Base-by-base conservation (phyloP, 2,888 invertebrate species). In the Odontocolon sp. region DNA sequence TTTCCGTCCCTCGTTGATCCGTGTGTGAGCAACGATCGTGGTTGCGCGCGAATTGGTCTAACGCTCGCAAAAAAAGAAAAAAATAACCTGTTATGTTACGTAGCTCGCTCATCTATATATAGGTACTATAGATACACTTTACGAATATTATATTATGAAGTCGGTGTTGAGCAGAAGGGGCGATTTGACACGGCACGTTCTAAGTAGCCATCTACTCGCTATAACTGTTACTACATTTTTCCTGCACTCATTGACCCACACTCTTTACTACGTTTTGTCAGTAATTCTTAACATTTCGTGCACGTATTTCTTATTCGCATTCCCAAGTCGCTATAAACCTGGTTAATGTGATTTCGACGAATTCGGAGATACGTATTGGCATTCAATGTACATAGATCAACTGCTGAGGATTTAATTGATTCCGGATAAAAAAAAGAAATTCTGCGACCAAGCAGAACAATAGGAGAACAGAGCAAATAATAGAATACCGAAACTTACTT, bases 191-290 rank as follows among this genome's bases (percentile, higher is more conserved):
- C 83, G 84, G 81, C 81, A 84, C 84, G 81, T 86, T 83, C 86
- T 86, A 86, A 88, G 84, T 87, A 86, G 85, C 87, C 83, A 87
- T 87, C 87, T 86, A 85, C 84, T 83, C 77, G 78, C 79, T 77
- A 78, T 59, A 59, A 70, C 67, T 61, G 18, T 54, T 50, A 16
- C 54, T 52, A 36, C 42, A 54, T 63, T 69, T 67, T 64, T 70
- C 47, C 36, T 11, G 33, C 54, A 23, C 31, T 40, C 36, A 38
- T 31, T 56, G n/a, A 16, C 52, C 23, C 6, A 18, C 78, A 73
- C 78, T 68, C 75, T 82, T 80, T 45, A 11, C 33, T 16, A n/a
- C 23, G 33, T 59, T 16, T 36, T 28, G 8, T 52, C 11, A 11
- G 31, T 23, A 56, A 28, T 66, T 26, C 23, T 61, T 16, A 9